Percentiles rank a stretch among this genome's conserved stretches.
phyloP scores from a whole-genome alignment of 2,797 vertebrate species.

The Cryptoblepharus egeriae region DNA sequence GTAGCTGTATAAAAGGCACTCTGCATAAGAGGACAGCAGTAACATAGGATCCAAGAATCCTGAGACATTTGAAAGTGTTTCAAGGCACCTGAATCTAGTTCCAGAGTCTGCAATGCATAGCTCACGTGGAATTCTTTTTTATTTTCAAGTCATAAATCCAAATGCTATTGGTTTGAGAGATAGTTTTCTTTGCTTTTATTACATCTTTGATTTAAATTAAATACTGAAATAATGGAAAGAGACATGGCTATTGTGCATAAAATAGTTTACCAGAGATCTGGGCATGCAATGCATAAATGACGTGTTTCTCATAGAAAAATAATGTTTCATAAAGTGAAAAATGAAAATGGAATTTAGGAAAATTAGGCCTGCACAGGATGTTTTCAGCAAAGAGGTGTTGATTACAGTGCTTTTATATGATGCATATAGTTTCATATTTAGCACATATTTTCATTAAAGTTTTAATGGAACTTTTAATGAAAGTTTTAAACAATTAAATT shows the following conservation, averaged over 20 bases:
- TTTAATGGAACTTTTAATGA: too few species aligned
- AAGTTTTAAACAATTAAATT: too few species aligned
- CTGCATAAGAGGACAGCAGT: slow-evolving; percentile 12
- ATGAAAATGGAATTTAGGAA: background rate
- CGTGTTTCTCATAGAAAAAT: slow-evolving; percentile 6
- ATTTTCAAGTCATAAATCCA: background rate
- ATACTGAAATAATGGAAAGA: background rate
- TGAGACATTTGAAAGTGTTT: background rate
- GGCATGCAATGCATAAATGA: background rate
- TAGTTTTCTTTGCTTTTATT: background rate
- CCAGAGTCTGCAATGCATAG: accelerated
- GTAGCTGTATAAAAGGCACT: background rate
- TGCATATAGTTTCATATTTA: background rate
- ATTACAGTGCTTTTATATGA: background rate
- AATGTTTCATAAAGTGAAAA: background rate
- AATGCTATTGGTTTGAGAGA: background rate
- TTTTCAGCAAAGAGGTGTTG: background rate
- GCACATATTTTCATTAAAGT: slow-evolving; percentile 21
- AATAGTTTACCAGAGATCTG: background rate
- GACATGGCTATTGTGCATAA: background rate
- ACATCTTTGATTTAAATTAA: background rate
- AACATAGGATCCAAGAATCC: background rate
- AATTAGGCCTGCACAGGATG: slow-evolving; percentile 1
- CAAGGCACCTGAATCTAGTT: too few species aligned
- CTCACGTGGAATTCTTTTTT: background rate